These are phyloP conservation scores for Diacarnus erythraeanus DNA, from an alignment of 37 sponge, comb jelly and placozoan genomes.

Conservation along the genomic window DNA sequence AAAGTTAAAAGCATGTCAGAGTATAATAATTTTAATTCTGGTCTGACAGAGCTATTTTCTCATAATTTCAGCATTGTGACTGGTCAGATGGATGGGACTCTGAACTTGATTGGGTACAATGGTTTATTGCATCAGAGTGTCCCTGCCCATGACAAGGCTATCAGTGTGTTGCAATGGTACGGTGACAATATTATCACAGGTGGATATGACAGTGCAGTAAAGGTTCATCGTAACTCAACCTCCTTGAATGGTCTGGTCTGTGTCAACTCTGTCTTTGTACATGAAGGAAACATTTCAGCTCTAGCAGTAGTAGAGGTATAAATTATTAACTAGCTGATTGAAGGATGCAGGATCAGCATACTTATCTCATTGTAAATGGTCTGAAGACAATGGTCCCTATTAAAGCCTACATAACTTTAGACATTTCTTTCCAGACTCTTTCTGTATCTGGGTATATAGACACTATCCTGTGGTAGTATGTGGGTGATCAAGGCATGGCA, in stretches of 20 bases:
- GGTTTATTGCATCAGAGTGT: slow-evolving; percentile 29
- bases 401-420: too few species aligned
- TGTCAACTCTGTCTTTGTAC: slow-evolving; percentile 27
- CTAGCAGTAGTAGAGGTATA: slow-evolving; percentile 33
- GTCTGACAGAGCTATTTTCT: background rate
- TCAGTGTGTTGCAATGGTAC: slow-evolving; percentile 49
- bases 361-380: too few species aligned
- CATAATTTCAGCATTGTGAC: slow-evolving; percentile 38
- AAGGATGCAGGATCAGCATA: too few species aligned
- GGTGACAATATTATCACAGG: slow-evolving; percentile 48
- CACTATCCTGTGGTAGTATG: too few species aligned
- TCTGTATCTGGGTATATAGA: too few species aligned
- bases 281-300: slow-evolving; percentile 37
- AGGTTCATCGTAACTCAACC: slow-evolving; percentile 31
- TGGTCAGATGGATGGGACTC: slow-evolving; percentile 67
- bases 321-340: background rate
- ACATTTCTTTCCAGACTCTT: too few species aligned
- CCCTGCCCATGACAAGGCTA: slow-evolving; percentile 46
- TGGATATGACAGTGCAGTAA: slow-evolving; percentile 52
- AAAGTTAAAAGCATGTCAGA: too few species aligned
- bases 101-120: slow-evolving; percentile 43
- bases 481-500: too few species aligned
- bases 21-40: too few species aligned
- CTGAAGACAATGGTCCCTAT: too few species aligned
- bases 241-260: background rate